Conservation (phyloP, 2,113 vertebrate genomes). For the Ctenomys sociabilis region DNA sequence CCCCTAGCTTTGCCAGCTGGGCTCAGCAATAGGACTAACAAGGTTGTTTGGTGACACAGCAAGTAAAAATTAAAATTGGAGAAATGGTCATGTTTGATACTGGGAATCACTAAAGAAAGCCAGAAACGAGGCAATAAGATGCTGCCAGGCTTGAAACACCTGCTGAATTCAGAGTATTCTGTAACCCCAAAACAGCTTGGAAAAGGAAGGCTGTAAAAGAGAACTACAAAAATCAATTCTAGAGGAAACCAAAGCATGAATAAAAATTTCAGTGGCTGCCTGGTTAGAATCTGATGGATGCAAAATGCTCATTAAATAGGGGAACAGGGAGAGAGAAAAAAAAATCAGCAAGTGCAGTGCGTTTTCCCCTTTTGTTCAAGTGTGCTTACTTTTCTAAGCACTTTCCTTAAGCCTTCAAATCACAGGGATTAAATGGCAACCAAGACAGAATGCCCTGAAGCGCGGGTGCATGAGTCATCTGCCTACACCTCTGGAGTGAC, state of each 20-base stretch:
- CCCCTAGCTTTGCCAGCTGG: not conserved
- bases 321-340: not conserved
- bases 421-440: not conserved
- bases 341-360: not conserved
- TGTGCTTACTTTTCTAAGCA: not conserved
- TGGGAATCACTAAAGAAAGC: constrained; percentile 37
- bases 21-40: constrained; percentile 21
- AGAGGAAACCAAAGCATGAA: constrained; percentile 42
- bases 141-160: constrained; percentile 37
- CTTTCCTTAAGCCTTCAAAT: not conserved
- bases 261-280: constrained; percentile 36
- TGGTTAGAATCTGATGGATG: constrained; percentile 50
- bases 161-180: constrained; percentile 53
- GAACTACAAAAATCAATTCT: constrained; percentile 61
- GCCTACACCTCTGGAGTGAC: not conserved
- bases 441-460: not conserved
- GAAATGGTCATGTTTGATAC: constrained; percentile 56
- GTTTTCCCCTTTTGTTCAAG: not conserved
- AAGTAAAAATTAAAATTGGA: constrained; percentile 68
- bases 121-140: constrained; percentile 23
- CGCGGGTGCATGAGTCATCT: not conserved
- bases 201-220: constrained; percentile 35
- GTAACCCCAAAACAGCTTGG: constrained; percentile 2
- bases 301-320: constrained; percentile 14
- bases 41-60: constrained; percentile 51